phyloP scores from a whole-genome alignment of 2,888 invertebrate genomes.

The Diarsia rubi region DNA sequence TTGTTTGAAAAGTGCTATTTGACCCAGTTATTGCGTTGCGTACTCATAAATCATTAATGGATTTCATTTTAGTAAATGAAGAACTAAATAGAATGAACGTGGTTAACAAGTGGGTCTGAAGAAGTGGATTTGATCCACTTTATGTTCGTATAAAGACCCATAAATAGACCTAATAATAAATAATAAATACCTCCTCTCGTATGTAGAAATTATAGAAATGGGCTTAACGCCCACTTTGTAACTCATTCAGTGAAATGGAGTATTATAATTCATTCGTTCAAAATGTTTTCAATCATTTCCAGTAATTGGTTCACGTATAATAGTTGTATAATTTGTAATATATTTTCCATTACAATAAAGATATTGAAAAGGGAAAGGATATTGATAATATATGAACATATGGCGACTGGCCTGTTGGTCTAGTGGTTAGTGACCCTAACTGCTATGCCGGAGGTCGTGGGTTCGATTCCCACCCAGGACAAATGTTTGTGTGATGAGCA shows the following conservation, averaged over 20 bases:
- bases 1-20: not conserved
- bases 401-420: too few relatives aligned
- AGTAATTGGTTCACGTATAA: not conserved
- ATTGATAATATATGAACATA: too few relatives aligned
- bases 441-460: too few relatives aligned
- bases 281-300: slow-evolving; percentile 2
- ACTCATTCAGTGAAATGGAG: slow-evolving; percentile 7
- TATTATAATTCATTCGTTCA: not conserved
- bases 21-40: not conserved
- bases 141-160: not conserved
- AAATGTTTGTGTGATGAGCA: too few relatives aligned
- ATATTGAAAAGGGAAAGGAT: not conserved
- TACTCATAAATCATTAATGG: not conserved
- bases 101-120: not conserved
- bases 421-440: too few relatives aligned
- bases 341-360: not conserved
- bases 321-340: not conserved
- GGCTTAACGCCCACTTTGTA: not conserved
- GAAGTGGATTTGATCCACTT: not conserved
- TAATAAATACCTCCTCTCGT: not conserved
- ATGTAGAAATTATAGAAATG: not conserved
- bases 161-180: slow-evolving; percentile 19
- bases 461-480: too few relatives aligned
- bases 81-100: not conserved
- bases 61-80: not conserved